phyloP scores from a whole-genome alignment of 1,140 invertebrate genomes.

The Lucilia sericata region DNA sequence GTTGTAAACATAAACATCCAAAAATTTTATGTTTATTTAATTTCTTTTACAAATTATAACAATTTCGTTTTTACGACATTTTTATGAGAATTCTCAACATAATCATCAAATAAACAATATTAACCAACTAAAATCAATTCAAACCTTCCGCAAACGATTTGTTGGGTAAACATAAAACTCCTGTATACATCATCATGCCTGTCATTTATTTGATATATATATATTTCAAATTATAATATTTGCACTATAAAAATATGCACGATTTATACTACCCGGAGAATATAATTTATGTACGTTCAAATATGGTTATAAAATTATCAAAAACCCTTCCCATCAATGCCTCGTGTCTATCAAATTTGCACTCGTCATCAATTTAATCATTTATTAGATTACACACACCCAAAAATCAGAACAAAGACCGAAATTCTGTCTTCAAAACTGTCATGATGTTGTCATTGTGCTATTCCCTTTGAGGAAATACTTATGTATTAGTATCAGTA shows the following conservation, averaged over 20 bases:
- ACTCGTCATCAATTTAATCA: not conserved
- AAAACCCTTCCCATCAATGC: not conserved
- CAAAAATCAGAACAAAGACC: no score
- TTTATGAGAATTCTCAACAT: conserved; percentile 32
- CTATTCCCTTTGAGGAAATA: no score
- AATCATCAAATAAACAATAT: not conserved
- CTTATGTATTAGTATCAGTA: no score
- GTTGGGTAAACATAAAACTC: not conserved
- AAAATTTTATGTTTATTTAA: conserved; percentile 30
- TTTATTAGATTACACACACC: not conserved
- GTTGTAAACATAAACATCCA: conserved; percentile 11
- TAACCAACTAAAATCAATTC: not conserved
- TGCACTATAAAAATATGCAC: no score
- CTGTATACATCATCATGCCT: no score
- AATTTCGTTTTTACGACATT: conserved; percentile 38
- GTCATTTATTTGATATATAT: not conserved
- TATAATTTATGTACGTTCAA: not conserved
- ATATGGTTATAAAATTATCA: not conserved
- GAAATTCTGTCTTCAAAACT: no score
- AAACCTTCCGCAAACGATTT: not conserved
- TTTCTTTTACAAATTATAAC: conserved; percentile 29
- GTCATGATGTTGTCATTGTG: no score
- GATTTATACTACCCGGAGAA: not conserved
- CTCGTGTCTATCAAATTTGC: not conserved
- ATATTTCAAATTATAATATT: not conserved